These are phyloP conservation scores for Halichondria panicea DNA, from an alignment of 37 sponge, comb jelly and placozoan species.

Conservation along the genomic window DNA sequence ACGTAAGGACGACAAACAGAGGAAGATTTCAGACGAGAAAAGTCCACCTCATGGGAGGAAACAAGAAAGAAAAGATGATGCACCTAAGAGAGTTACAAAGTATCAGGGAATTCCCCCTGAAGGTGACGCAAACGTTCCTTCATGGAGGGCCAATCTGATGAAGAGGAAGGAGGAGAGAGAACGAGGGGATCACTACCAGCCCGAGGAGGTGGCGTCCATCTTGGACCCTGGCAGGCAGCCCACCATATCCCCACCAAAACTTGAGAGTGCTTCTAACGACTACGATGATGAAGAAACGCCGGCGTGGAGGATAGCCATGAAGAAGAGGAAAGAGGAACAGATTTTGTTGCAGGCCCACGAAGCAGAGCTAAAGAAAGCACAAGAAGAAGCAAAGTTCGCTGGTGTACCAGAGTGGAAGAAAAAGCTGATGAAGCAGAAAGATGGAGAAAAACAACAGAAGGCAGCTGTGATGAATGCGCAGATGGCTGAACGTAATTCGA, in stretches of 20 bases:
- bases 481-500: conserved; percentile 19
- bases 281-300: conserved; percentile 46
- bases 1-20: not conserved
- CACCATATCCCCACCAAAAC: too few species aligned
- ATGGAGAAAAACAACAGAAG: conserved; percentile 14
- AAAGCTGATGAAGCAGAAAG: conserved; percentile 65
- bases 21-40: not conserved
- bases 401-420: conserved; percentile 77
- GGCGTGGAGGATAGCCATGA: conserved; percentile 67
- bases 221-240: too few species aligned
- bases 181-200: too few species aligned
- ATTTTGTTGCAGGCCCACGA: not conserved
- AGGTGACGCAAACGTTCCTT: conserved; percentile 42
- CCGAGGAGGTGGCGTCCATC: too few species aligned
- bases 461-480: conserved; percentile 22
- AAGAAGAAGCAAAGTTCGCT: conserved; percentile 25
- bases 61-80: not conserved
- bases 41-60: not conserved
- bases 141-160: conserved; percentile 69
- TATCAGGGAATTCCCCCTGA: not conserved
- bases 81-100: not conserved
- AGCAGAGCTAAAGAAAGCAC: not conserved
- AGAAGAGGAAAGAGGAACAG: conserved; percentile 43
- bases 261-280: not conserved
- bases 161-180: conserved; percentile 63